Conservation (phyloP, 2,888 invertebrate species). For the Chalcis sispes region DNA sequence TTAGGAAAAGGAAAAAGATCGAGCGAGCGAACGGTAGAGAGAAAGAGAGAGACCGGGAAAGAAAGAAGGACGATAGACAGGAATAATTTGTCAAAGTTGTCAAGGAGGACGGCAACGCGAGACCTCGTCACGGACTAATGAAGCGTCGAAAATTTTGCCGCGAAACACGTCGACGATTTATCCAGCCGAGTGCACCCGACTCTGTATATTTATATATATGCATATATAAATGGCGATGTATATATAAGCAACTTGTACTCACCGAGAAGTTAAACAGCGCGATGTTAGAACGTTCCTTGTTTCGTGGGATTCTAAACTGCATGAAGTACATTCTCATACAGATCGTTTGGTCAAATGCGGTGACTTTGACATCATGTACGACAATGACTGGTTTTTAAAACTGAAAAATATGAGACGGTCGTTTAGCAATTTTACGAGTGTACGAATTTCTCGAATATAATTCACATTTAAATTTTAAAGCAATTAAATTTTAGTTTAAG, state of each 20-base stretch:
- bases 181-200: constrained; percentile 68
- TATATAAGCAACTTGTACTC: too few species aligned
- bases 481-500: too few species aligned
- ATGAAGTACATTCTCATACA: too few species aligned
- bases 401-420: too few species aligned
- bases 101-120: constrained; percentile 57
- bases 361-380: too few species aligned
- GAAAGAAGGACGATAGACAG: constrained; percentile 34
- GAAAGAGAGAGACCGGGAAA: constrained; percentile 7
- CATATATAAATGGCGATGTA: constrained; percentile 5
- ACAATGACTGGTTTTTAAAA: too few species aligned
- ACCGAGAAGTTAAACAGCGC: not conserved
- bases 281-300: not conserved
- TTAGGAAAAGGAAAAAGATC: not conserved
- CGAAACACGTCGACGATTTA: constrained; percentile 73
- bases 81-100: constrained; percentile 67
- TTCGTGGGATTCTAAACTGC: too few species aligned
- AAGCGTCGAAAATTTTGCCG: constrained; percentile 72
- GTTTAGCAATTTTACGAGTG: too few species aligned
- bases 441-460: too few species aligned
- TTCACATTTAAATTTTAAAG: too few species aligned
- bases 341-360: too few species aligned
- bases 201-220: constrained; percentile 24
- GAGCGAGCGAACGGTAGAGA: too few species aligned
- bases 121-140: constrained; percentile 68